Evolutionary conservation across 2,888 invertebrate genomes (phyloP).

Genomic region (Xestia rhomboidea): DNA sequence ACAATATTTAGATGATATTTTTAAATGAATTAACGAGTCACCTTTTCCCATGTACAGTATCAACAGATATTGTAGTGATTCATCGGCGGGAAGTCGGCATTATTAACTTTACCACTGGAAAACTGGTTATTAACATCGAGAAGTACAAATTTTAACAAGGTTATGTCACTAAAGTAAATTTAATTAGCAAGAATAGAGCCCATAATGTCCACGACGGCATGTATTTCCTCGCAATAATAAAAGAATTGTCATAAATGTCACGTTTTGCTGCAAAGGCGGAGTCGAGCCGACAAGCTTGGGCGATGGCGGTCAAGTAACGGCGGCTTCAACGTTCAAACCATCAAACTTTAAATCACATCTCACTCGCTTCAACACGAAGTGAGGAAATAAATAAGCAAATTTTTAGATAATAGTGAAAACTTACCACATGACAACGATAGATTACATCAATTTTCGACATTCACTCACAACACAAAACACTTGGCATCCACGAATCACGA

Average conservation of each 20-base stretch:
- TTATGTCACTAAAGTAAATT: slow-evolving; percentile 69
- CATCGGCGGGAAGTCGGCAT: slow-evolving; percentile 77
- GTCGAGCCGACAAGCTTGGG: slow-evolving; percentile 84
- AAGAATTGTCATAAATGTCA: slow-evolving; percentile 70
- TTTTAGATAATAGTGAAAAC: slow-evolving; percentile 70
- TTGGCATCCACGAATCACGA: slow-evolving; percentile 78
- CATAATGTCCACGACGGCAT: slow-evolving; percentile 30
- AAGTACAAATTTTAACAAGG: slow-evolving; percentile 68
- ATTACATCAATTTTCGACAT: slow-evolving; percentile 81
- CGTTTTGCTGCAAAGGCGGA: slow-evolving; percentile 82
- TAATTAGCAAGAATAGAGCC: slow-evolving; percentile 54
- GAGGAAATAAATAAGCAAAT: slow-evolving; percentile 14
- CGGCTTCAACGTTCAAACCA: slow-evolving; percentile 72
- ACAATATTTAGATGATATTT: not conserved
- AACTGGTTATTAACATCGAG: slow-evolving; percentile 70
- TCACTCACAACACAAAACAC: slow-evolving; percentile 89
- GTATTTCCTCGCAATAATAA: slow-evolving; percentile 48
- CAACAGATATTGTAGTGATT: slow-evolving; percentile 72
- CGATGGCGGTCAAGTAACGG: slow-evolving; percentile 90
- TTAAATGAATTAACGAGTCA: not conserved
- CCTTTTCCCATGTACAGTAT: slow-evolving; percentile 38
- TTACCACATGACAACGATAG: slow-evolving; percentile 87
- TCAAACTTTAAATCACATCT: slow-evolving; percentile 41
- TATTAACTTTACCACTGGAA: slow-evolving; percentile 59
- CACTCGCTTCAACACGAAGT: slow-evolving; percentile 21